phyloP scores from a whole-genome alignment of 35 echinoderm and acorn worm genomes.

The Heliocidaris erythrogramma region DNA sequence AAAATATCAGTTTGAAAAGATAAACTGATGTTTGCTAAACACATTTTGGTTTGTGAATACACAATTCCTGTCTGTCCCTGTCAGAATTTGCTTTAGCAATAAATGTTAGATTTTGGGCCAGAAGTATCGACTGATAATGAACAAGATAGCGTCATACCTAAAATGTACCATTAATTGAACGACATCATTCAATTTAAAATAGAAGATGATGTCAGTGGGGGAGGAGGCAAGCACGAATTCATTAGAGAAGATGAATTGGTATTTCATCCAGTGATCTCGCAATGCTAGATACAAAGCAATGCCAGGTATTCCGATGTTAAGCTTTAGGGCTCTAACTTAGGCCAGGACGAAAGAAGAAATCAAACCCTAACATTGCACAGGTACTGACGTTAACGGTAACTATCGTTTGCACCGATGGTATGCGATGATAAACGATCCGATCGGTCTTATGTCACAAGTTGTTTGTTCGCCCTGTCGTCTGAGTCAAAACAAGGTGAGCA shows the following conservation, averaged over 20 bases:
- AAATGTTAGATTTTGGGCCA: no score
- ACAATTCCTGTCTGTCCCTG: no score
- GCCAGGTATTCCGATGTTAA: conserved; percentile 1
- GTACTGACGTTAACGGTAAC: conserved; percentile 25
- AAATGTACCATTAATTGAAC: neutral
- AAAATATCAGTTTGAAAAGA: no score
- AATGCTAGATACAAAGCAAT: neutral
- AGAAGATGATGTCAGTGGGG: neutral
- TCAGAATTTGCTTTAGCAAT: no score
- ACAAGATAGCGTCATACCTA: neutral
- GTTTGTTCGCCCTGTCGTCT: conserved; percentile 34
- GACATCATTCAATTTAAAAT: neutral
- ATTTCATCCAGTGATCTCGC: neutral
- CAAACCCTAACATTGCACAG: neutral
- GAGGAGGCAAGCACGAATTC: neutral
- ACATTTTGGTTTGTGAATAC: no score
- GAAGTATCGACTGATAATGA: no score
- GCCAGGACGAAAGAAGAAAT: conserved; percentile 29
- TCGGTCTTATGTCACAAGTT: conserved; percentile 33
- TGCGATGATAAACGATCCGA: conserved; percentile 46
- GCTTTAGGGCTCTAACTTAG: neutral
- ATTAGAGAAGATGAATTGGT: conserved; percentile 4
- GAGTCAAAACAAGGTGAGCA: conserved; percentile 27
- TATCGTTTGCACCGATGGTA: conserved; percentile 39
- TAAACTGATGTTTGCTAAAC: no score